A percentile compares a stretch with the other conserved stretches of the same genome.
These are phyloP conservation scores for Cryptocephalus moraei DNA, from an alignment of 2,888 invertebrate genomes.

Conservation along the genomic window DNA sequence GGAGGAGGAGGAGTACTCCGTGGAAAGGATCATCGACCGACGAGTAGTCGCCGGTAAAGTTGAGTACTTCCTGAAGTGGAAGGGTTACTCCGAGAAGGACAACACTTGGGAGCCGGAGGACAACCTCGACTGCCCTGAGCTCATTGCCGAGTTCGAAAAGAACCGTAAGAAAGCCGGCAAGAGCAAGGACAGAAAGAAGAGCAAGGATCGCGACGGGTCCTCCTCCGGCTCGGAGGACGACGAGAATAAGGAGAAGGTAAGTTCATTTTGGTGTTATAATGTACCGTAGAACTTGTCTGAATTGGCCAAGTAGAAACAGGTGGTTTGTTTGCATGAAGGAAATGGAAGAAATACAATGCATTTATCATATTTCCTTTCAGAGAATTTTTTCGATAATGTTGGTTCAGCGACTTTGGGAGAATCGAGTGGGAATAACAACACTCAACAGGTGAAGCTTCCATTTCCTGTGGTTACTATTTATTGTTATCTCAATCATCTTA, in stretches of 20 bases:
- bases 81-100: constrained; percentile 67
- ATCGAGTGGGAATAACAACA: too few species aligned
- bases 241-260: constrained; percentile 17
- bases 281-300: too few species aligned
- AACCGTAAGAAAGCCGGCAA: constrained; percentile 30
- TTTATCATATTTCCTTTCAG: too few species aligned
- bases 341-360: too few species aligned
- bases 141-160: constrained; percentile 69
- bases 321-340: too few species aligned
- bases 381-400: too few species aligned
- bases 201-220: constrained; percentile 14
- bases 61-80: constrained; percentile 69
- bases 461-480: too few species aligned
- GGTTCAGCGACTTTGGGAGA: too few species aligned
- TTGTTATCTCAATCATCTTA: too few species aligned
- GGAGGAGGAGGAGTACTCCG: constrained; percentile 62
- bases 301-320: too few species aligned
- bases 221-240: constrained; percentile 17
- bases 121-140: constrained; percentile 75
- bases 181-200: constrained; percentile 18
- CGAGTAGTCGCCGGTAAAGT: constrained; percentile 57
- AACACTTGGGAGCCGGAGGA: constrained; percentile 91
- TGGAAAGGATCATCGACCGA: constrained; percentile 59
- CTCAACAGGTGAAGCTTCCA: too few species aligned
- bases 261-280: too few species aligned